Base-by-base conservation (phyloP, 37 sponge, comb jelly and placozoan genomes). In the Corticium candelabrum region DNA sequence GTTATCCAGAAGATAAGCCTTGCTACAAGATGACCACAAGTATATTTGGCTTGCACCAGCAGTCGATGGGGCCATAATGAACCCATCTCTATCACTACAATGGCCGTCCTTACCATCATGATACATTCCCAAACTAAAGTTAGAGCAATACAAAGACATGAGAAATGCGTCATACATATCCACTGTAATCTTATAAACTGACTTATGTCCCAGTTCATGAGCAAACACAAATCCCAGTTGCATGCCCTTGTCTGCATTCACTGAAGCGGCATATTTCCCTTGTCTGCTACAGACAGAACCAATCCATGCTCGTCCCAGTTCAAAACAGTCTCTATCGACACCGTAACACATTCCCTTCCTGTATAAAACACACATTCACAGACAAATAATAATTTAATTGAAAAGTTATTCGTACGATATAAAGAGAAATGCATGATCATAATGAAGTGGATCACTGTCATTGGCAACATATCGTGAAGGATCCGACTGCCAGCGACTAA, bases 121-220 rank as follows among this genome's bases (percentile, higher is more conserved):
- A 50, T 11, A 50, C 62, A 50, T 50, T 50, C 62, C 62, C 62
- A 50, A 50, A 50, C 62, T 50, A 50, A 50, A 50, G 21, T 50
- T 11, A 27, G 11, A 21, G n/a, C n/a, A n/a, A n/a, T n/a, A n/a
- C n/a, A n/a, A n/a, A n/a, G n/a, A n/a, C n/a, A n/a, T n/a, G n/a
- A n/a, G n/a, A n/a, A n/a, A n/a, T n/a, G n/a, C n/a, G n/a, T n/a
- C n/a, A n/a, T n/a, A n/a, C n/a, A n/a, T n/a, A n/a, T n/a, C n/a
- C n/a, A n/a, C n/a, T n/a, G n/a, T n/a, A 27, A 21, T 11, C 21
- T 50, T 50, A 21, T 50, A 50, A 35, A 35, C 73, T 7, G 4
- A 70, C 73, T 70, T 70, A 32, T 70, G 73, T 29, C 73, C 73
- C 31, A 70, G 73, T 32, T 70, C 73, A 32, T 70, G 73, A 29